These are phyloP conservation scores for Antechinus flavipes DNA, from an alignment of 2,113 vertebrate genomes.

Conservation along the genomic window DNA sequence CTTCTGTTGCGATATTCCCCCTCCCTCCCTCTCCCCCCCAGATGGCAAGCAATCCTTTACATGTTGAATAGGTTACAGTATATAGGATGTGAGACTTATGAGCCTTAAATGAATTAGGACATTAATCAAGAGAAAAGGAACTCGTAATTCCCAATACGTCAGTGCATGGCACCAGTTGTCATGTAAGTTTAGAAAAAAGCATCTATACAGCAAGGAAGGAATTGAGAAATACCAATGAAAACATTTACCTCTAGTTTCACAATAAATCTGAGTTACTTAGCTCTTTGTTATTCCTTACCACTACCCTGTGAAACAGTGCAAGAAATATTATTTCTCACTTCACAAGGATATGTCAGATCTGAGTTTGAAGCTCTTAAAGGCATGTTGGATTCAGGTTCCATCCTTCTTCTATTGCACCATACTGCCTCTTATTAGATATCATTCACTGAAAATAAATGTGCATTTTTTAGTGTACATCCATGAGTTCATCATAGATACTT, in stretches of 20 bases:
- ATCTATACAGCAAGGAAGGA: not conserved
- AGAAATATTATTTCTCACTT: not conserved
- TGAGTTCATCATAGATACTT: not conserved
- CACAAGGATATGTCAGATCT: not conserved
- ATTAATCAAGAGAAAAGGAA: not conserved
- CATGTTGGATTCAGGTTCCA: not conserved
- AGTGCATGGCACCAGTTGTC: not conserved
- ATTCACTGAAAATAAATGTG: not conserved
- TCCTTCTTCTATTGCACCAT: not conserved
- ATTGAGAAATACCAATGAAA: not conserved
- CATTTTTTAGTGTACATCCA: not conserved
- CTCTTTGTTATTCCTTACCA: not conserved
- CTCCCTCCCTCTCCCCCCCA: too few relatives aligned
- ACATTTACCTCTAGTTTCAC: not conserved
- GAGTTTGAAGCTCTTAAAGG: not conserved
- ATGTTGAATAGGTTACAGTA: too few relatives aligned
- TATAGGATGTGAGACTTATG: too few relatives aligned
- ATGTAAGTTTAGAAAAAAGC: not conserved
- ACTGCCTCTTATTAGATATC: not conserved
- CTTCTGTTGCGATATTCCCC: too few relatives aligned
- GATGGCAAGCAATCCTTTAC: too few relatives aligned
- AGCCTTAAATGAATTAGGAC: not conserved
- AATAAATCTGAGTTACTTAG: not conserved
- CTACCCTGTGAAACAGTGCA: not conserved
- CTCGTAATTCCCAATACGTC: not conserved